Percentiles rank a stretch among this genome's conserved stretches.
These are phyloP conservation scores for Scleropages formosus DNA, from an alignment of 2,797 vertebrate species.

Conservation along the genomic window DNA sequence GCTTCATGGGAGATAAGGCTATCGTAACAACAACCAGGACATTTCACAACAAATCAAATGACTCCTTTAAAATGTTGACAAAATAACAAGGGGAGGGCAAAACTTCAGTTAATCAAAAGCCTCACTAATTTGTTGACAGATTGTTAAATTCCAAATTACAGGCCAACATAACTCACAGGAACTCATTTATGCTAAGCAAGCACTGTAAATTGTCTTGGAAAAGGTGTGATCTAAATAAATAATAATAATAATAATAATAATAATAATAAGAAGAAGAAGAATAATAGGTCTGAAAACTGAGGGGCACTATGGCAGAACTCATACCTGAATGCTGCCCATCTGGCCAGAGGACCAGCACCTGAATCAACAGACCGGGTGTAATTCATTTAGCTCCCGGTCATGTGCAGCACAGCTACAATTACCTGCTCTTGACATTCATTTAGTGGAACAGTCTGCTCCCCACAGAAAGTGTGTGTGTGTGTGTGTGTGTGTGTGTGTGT, in stretches of 20 bases:
- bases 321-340: background rate
- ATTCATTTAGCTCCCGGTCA: conserved; percentile 37
- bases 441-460: conserved; percentile 41
- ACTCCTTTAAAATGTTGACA: background rate
- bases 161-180: too few relatives aligned
- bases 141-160: background rate
- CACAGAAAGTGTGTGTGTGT: conserved; percentile 23
- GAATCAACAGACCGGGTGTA: conserved; percentile 59
- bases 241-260: too few relatives aligned
- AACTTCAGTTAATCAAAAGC: background rate
- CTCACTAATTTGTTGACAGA: background rate
- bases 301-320: background rate
- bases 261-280: too few relatives aligned
- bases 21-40: background rate
- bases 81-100: background rate
- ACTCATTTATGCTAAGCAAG: too few relatives aligned
- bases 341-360: conserved; percentile 59
- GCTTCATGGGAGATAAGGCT: background rate
- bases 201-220: too few relatives aligned
- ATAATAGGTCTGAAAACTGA: conserved; percentile 23
- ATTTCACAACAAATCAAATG: background rate
- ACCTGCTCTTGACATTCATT: conserved; percentile 48
- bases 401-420: conserved; percentile 54
- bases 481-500: conserved; percentile 31
- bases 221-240: too few relatives aligned